phyloP scores from a whole-genome alignment of 2,888 invertebrate genomes.

The Pandemis corylana region DNA sequence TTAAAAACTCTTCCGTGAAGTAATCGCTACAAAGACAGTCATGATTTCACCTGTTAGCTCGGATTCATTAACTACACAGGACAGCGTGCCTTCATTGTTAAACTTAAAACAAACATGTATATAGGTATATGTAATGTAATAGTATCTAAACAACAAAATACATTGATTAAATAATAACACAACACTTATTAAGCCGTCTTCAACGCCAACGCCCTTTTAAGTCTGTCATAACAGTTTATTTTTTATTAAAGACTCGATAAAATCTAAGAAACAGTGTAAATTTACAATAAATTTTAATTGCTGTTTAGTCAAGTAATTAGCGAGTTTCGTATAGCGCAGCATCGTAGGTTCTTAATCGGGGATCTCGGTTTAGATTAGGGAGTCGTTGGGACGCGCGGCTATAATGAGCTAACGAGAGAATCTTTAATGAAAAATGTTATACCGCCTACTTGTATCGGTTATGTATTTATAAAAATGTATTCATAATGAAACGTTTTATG shows the following conservation, averaged over 20 bases:
- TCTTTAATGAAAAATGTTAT: slow-evolving; percentile 32
- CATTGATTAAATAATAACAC: too few relatives aligned
- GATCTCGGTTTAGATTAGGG: slow-evolving; percentile 6
- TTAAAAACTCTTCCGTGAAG: too few relatives aligned
- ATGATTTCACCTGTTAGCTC: too few relatives aligned
- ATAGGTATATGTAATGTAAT: too few relatives aligned
- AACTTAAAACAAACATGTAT: too few relatives aligned
- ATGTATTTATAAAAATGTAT: slow-evolving; percentile 7
- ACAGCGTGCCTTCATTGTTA: too few relatives aligned
- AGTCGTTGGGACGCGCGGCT: not conserved
- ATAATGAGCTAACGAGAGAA: slow-evolving; percentile 19
- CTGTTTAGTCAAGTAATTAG: slow-evolving; percentile 19
- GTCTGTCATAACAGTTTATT: not conserved
- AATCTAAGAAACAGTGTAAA: not conserved
- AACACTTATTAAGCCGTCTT: too few relatives aligned
- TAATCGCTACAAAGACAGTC: too few relatives aligned
- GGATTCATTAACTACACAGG: too few relatives aligned
- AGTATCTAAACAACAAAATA: too few relatives aligned
- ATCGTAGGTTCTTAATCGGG: slow-evolving; percentile 6
- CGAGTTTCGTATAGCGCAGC: not conserved
- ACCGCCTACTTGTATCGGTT: not conserved
- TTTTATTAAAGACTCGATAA: not conserved
- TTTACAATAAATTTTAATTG: slow-evolving; percentile 13
- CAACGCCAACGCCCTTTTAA: not conserved
- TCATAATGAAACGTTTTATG: slow-evolving; percentile 2